A percentile compares a stretch with the other conserved stretches of the same genome.
These are phyloP conservation scores for Hemitrygon akajei DNA, from an alignment of 2,797 vertebrate species.

Conservation along the genomic window DNA sequence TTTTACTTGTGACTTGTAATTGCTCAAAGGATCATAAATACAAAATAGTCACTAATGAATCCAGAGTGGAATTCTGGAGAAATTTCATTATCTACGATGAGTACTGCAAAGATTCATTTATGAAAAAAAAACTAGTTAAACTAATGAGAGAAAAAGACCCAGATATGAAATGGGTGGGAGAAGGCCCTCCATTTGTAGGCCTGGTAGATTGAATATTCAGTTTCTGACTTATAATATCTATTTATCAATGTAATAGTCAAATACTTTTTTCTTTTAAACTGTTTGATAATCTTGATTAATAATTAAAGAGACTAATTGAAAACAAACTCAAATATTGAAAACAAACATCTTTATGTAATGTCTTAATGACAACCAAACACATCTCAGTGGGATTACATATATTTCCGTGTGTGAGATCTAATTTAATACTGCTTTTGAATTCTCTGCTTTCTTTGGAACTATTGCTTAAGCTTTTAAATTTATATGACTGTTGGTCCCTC, in stretches of 20 bases:
- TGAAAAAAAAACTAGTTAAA: not conserved
- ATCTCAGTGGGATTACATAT: not conserved
- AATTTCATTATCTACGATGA: not conserved
- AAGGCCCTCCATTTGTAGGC: no score
- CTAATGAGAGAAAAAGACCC: not conserved
- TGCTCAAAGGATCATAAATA: not conserved
- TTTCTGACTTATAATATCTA: not conserved
- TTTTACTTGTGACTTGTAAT: not conserved
- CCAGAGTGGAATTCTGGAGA: not conserved
- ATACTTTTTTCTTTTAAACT: not conserved
- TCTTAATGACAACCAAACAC: not conserved
- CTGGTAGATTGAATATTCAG: not conserved
- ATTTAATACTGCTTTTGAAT: not conserved
- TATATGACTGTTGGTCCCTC: not conserved
- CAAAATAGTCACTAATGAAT: not conserved
- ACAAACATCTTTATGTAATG: not conserved
- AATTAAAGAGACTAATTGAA: not conserved
- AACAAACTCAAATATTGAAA: not conserved
- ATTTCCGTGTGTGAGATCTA: not conserved
- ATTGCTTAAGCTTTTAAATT: not conserved
- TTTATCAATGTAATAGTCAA: not conserved
- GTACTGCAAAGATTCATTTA: not conserved
- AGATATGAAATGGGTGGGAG: not conserved
- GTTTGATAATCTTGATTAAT: not conserved
- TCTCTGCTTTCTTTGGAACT: not conserved